Base-by-base conservation (phyloP, 2,113 vertebrate genomes). In the Lophochroa leadbeateri region DNA sequence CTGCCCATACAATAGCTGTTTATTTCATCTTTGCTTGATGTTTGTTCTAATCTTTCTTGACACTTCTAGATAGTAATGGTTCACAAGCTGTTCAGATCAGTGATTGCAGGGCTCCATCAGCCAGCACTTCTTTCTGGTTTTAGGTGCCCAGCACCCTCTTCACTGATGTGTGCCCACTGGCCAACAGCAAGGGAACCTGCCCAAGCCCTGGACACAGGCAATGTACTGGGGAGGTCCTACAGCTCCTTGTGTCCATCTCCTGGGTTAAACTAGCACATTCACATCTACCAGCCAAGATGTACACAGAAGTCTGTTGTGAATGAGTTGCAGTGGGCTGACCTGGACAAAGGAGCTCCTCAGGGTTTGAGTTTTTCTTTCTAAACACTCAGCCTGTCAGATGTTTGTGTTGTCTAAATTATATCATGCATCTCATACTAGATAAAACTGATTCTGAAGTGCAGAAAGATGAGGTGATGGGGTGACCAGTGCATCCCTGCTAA, bases 41-140 rank as follows among this genome's bases (percentile, higher is more conserved):
- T 97, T 98, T 98, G 95, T 97, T 97, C 96, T 98, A 94, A 97
- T 98, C 96, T 96, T 89, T 90, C 91, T 93, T 97, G 97, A 98
- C 97, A 97, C 95, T 95, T 97, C 83, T 61, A 89, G 93, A 95
- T 95, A 96, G 94, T 93, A 97, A 97, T 88, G 96, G 88, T 90
- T 97, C 86, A 80, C 92, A 97, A 93, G 96, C 90, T 97, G 96
- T 97, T 97, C 90, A 86, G 95, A 94, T 96, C 67, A 57, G 91
- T 85, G 81, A 55, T 76, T 37, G 4, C 93, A 96, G 74, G 46
- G 76, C 75, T 91, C 58, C 39, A 46, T 85, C 87, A 92, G 69
- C 67, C 76, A 84, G 74, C 64, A 27, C 55, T 95, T 79, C n/a
- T 37, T 71, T 86, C 61, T 87, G 41, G 18, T 81, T 80, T 90